Conservation (phyloP, 2,113 vertebrate species). For the Pteropus alecto region DNA sequence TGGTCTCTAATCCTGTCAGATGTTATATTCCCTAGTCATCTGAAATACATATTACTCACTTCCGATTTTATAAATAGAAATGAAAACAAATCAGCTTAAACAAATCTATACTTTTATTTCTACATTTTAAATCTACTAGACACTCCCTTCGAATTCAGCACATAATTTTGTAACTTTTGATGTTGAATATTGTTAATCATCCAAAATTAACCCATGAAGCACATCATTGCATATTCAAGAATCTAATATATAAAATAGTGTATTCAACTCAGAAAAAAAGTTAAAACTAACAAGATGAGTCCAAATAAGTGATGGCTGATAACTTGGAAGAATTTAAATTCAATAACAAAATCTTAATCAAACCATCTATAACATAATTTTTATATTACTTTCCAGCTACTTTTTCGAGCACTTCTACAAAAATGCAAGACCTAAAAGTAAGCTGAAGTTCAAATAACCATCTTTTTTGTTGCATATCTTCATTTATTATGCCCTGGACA, state of each 20-base stretch:
- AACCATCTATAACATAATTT: background rate
- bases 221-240: background rate
- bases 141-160: background rate
- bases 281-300: background rate
- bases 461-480: fast-evolving
- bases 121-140: background rate
- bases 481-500: background rate
- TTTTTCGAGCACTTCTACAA: background rate
- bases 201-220: background rate
- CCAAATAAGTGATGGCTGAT: background rate
- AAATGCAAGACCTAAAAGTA: background rate
- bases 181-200: background rate
- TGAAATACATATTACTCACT: background rate
- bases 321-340: background rate
- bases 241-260: background rate
- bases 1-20: background rate
- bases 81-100: background rate
- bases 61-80: background rate
- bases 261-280: background rate
- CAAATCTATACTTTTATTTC: background rate
- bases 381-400: background rate
- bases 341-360: background rate
- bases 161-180: background rate
- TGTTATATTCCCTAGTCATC: background rate
- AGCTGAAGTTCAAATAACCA: background rate